phyloP scores from a whole-genome alignment of 2,797 vertebrate genomes.

The Microcaecilia unicolor region DNA sequence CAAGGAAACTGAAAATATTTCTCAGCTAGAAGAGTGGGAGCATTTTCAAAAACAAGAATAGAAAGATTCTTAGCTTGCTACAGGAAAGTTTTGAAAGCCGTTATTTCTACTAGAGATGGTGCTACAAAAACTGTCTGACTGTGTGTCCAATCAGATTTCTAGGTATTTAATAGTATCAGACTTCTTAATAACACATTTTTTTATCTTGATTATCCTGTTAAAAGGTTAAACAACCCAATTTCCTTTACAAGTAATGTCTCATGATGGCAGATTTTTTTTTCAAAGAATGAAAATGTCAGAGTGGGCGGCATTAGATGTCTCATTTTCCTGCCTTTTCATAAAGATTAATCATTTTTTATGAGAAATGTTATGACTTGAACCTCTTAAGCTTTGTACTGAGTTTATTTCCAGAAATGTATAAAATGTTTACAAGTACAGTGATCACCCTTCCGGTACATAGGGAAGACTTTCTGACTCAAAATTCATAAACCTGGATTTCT shows the following conservation, averaged over 20 bases:
- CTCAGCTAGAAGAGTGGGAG: no score
- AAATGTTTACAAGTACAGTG: conserved; percentile 26
- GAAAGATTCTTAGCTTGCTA: no score
- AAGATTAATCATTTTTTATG: conserved; percentile 58
- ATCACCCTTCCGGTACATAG: conserved; percentile 18
- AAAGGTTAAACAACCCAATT: conserved; percentile 26
- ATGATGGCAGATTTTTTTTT: conserved; percentile 30
- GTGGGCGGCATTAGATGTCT: conserved; percentile 48
- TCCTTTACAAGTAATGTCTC: conserved; percentile 24
- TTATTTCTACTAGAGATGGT: no score
- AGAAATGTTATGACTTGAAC: conserved; percentile 46
- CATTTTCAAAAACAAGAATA: no score
- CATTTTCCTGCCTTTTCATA: conserved; percentile 52
- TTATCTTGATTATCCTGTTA: conserved; percentile 32
- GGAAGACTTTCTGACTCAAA: no score
- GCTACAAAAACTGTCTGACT: no score
- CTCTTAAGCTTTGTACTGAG: conserved; percentile 20
- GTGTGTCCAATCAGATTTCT: no score
- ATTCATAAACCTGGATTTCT: no score
- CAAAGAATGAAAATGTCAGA: conserved; percentile 55
- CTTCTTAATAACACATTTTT: no score
- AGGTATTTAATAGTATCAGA: no score
- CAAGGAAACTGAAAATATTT: no score
- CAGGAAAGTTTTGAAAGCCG: no score
- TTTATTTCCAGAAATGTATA: conserved; percentile 44